These are phyloP conservation scores for Halcyon senegalensis DNA, from an alignment of 2,113 vertebrate species.

Conservation along the genomic window DNA sequence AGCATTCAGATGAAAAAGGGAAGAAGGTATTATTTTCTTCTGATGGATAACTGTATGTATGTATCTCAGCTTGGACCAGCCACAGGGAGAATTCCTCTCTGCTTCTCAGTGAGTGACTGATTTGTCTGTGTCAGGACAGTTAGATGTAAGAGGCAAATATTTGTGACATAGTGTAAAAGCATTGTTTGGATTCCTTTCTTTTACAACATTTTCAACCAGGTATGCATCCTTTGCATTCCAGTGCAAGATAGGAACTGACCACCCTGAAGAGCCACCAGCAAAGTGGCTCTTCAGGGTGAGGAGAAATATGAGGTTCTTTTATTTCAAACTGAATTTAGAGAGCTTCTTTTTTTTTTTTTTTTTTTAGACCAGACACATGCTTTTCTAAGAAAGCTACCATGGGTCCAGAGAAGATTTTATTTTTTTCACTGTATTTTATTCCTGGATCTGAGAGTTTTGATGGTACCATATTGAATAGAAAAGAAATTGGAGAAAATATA, in stretches of 20 bases:
- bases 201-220: neutral
- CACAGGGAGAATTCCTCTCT: neutral
- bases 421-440: neutral
- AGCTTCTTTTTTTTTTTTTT: neutral
- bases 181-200: neutral
- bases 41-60: neutral
- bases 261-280: neutral
- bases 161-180: neutral
- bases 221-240: neutral
- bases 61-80: neutral
- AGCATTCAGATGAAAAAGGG: neutral
- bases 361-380: neutral
- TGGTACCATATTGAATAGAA: neutral
- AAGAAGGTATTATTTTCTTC: neutral
- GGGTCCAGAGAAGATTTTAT: neutral
- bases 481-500: neutral
- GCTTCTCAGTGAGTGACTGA: neutral
- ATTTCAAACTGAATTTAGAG: neutral
- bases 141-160: neutral
- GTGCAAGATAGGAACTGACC: neutral
- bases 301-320: neutral
- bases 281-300: neutral
- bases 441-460: neutral
- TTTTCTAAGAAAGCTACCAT: neutral
- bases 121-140: neutral